These are phyloP conservation scores for Gandaritis pyraliata DNA, from an alignment of 2,888 invertebrate species.

Conservation along the genomic window DNA sequence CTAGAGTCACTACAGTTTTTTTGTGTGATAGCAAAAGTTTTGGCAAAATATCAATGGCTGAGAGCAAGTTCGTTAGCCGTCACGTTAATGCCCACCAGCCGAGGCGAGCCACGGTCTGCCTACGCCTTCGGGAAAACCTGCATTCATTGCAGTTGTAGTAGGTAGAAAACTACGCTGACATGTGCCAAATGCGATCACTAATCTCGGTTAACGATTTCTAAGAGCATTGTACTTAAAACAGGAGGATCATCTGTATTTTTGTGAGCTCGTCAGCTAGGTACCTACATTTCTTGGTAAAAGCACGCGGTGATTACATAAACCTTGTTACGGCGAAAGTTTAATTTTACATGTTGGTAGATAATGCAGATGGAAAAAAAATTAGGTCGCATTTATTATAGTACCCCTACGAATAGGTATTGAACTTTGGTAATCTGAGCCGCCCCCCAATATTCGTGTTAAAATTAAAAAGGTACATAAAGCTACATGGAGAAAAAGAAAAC, in stretches of 20 bases:
- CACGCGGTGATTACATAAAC: constrained; percentile 24
- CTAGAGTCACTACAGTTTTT: too few species aligned
- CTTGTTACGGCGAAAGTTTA: constrained; percentile 11
- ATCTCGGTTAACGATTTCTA: constrained; percentile 14
- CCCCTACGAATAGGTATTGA: too few species aligned
- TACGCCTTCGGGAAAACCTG: constrained; percentile 28
- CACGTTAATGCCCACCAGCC: constrained; percentile 2
- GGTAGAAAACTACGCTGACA: constrained; percentile 16
- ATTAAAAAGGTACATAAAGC: too few species aligned
- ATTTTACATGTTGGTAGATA: too few species aligned
- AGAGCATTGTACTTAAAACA: constrained; percentile 30
- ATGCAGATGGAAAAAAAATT: too few species aligned
- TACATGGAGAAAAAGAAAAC: too few species aligned
- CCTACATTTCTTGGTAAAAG: constrained; percentile 23
- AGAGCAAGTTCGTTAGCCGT: constrained; percentile 12
- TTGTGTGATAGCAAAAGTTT: background rate
- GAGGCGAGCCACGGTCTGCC: constrained; percentile 10
- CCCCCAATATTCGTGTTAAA: too few species aligned
- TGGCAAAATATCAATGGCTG: constrained; percentile 5
- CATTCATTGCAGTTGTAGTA: constrained; percentile 7
- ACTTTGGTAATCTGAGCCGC: too few species aligned
- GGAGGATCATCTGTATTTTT: constrained; percentile 45
- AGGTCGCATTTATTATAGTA: too few species aligned
- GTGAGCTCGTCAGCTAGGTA: constrained; percentile 10
- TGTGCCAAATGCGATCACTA: constrained; percentile 23